Evolutionary conservation across 1,140 invertebrate species (phyloP).

Genomic region (Archivesica marissinica): DNA sequence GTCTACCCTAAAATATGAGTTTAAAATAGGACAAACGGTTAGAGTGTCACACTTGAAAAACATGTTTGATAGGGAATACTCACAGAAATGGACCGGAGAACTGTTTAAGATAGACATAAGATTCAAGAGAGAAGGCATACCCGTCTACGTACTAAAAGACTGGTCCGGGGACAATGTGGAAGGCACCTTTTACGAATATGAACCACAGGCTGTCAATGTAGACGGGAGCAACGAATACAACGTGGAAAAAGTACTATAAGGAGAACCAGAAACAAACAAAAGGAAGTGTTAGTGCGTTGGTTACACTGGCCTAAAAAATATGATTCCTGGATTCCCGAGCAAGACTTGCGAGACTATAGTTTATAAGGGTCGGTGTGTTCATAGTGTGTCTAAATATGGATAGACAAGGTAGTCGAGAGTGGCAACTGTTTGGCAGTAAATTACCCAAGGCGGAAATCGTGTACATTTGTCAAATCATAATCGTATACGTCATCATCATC

Average conservation of each 20-base stretch:
- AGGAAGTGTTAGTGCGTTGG: constrained; percentile 57
- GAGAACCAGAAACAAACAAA: constrained; percentile 28
- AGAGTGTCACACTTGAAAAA: constrained; percentile 51
- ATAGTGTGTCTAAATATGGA: no score
- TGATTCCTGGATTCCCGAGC: constrained; percentile 55
- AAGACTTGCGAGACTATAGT: not conserved
- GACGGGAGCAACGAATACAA: not conserved
- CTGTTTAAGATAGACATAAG: constrained; percentile 50
- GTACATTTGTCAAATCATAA: no score
- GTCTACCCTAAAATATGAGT: constrained; percentile 25
- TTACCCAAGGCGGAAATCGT: no score
- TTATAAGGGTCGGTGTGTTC: no score
- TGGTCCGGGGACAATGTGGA: constrained; percentile 8
- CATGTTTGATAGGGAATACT: constrained; percentile 54
- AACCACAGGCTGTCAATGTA: constrained; percentile 22
- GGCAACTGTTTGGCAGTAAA: no score
- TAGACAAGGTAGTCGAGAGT: no score
- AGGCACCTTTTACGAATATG: constrained; percentile 59
- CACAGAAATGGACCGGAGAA: constrained; percentile 62
- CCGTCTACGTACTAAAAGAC: constrained; percentile 57
- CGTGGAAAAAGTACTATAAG: constrained; percentile 7
- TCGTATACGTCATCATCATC: no score
- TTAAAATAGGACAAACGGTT: constrained; percentile 51
- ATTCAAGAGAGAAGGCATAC: constrained; percentile 25
- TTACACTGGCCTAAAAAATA: constrained; percentile 60